These are phyloP conservation scores for Patella vulgata DNA, from an alignment of 1,140 invertebrate genomes.

Conservation along the genomic window DNA sequence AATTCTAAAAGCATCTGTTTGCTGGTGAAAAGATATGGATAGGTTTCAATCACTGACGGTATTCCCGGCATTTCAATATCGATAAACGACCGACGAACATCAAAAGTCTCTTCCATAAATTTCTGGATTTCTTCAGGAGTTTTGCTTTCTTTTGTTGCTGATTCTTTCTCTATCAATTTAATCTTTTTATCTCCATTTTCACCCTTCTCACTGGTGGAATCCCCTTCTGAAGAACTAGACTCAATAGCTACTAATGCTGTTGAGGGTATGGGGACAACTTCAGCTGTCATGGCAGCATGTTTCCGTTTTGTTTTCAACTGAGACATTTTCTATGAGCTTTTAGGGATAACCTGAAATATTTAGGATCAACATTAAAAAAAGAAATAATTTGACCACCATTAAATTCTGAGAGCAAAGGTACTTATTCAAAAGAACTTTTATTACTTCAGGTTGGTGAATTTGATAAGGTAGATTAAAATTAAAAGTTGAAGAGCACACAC, in stretches of 20 bases:
- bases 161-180: constrained; percentile 27
- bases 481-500: no score
- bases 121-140: constrained; percentile 51
- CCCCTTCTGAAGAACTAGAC: constrained; percentile 36
- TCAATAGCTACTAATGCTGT: constrained; percentile 36
- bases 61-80: constrained; percentile 56
- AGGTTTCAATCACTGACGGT: constrained; percentile 50
- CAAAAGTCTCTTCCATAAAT: constrained; percentile 60
- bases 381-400: no score
- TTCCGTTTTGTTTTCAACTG: constrained; percentile 42
- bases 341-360: background rate
- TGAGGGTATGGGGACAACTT: constrained; percentile 49
- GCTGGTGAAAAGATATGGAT: constrained; percentile 53
- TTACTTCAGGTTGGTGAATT: no score
- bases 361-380: no score
- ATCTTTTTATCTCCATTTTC: constrained; percentile 13
- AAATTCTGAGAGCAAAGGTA: no score
- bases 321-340: constrained; percentile 1
- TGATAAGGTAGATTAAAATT: no score
- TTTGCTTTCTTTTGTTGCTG: constrained; percentile 29
- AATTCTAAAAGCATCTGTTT: constrained; percentile 58
- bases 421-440: no score
- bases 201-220: constrained; percentile 9
- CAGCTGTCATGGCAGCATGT: constrained; percentile 52
- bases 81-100: constrained; percentile 53